These are phyloP conservation scores for Maccullochella peelii DNA, from an alignment of 2,113 vertebrate species.

Conservation along the genomic window DNA sequence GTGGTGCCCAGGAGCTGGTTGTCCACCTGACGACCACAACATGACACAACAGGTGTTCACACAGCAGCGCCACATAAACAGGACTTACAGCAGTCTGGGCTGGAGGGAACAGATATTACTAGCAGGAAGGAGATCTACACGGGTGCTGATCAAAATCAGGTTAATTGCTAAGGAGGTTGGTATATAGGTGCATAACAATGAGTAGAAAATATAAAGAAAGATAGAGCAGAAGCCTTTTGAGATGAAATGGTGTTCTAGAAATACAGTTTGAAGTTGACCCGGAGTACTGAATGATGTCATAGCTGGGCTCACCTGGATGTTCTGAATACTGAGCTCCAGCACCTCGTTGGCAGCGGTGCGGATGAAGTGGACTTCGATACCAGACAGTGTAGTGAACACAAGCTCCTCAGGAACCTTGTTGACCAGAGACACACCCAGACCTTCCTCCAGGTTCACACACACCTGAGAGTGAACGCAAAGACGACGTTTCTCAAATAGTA, in stretches of 20 bases:
- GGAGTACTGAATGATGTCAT: no score
- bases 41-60: not conserved
- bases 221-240: no score
- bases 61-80: not conserved
- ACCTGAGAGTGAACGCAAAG: constrained; percentile 81
- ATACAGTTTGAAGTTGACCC: not conserved
- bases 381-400: constrained; percentile 89
- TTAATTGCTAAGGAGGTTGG: no score
- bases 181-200: no score
- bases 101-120: not conserved
- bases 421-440: constrained; percentile 94
- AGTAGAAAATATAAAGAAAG: no score
- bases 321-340: constrained; percentile 92
- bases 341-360: constrained; percentile 89
- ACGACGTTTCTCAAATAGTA: not conserved
- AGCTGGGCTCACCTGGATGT: constrained; percentile 88
- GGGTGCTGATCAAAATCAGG: no score
- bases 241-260: no score
- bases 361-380: constrained; percentile 92
- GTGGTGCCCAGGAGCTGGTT: constrained; percentile 96
- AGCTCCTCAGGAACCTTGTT: constrained; percentile 97
- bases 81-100: not conserved
- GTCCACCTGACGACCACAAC: constrained; percentile 87
- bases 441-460: constrained; percentile 91
- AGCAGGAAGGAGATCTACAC: not conserved